These are phyloP conservation scores for Brachypterus glaber DNA, from an alignment of 2,888 invertebrate genomes.

Conservation along the genomic window DNA sequence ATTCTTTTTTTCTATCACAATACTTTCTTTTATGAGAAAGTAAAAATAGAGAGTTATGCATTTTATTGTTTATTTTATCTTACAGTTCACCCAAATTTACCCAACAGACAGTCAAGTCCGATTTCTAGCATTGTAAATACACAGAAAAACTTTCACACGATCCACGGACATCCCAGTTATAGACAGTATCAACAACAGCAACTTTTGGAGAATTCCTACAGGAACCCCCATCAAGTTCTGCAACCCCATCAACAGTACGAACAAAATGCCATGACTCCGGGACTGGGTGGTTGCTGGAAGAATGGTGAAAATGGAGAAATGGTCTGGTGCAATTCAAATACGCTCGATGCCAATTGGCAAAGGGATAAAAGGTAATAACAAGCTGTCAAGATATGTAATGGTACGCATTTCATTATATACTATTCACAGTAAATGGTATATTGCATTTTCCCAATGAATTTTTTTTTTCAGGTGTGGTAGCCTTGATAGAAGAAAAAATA, in stretches of 20 bases:
- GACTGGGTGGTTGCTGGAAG: constrained; percentile 40
- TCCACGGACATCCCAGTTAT: constrained; percentile 19
- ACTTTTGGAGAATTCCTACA: constrained; percentile 13
- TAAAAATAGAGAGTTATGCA: too few relatives aligned
- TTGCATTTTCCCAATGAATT: neutral
- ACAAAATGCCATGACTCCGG: constrained; percentile 31
- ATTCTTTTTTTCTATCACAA: too few relatives aligned
- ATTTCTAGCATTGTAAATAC: constrained; percentile 23
- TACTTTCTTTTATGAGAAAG: too few relatives aligned
- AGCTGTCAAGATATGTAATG: too few relatives aligned
- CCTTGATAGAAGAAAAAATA: constrained; percentile 49
- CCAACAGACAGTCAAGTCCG: constrained; percentile 29
- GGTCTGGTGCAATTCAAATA: constrained; percentile 35
- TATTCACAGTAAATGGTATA: too few relatives aligned
- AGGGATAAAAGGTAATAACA: constrained; percentile 34
- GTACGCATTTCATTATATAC: too few relatives aligned
- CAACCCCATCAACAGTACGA: constrained; percentile 40
- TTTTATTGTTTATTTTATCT: too few relatives aligned
- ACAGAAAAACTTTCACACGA: constrained; percentile 25
- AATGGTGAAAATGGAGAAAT: constrained; percentile 35
- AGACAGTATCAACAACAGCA: constrained; percentile 17
- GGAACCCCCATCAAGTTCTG: constrained; percentile 35
- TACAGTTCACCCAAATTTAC: too few relatives aligned
- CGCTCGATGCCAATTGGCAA: constrained; percentile 32
- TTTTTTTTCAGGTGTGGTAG: constrained; percentile 46